A percentile compares a stretch with the other conserved stretches of the same genome.
phyloP scores from a whole-genome alignment of 2,888 invertebrate species.

The Apodemia zela region DNA sequence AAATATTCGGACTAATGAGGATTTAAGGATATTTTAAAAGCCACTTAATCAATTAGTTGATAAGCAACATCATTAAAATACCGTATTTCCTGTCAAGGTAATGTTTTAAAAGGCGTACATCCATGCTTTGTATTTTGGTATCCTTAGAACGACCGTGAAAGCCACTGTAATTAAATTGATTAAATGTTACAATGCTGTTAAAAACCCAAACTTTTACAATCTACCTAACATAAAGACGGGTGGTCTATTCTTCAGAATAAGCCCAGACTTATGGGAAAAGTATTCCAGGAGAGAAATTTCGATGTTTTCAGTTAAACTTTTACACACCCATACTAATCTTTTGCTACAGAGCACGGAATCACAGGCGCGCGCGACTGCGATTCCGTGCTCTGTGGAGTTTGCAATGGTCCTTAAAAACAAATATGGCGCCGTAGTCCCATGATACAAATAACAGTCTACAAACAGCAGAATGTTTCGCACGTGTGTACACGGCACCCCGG shows the following conservation, averaged over 20 bases:
- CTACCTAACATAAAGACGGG: no score
- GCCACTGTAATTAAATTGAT: constrained; percentile 7
- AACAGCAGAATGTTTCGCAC: constrained; percentile 15
- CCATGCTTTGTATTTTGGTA: constrained; percentile 4
- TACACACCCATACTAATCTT: no score
- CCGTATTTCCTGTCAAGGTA: constrained; percentile 8
- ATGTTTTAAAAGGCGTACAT: constrained; percentile 1
- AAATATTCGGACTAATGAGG: not conserved
- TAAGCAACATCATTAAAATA: not conserved
- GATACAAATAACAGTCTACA: constrained; percentile 7
- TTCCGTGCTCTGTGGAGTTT: no score
- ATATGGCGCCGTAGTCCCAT: not conserved
- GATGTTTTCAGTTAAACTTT: no score
- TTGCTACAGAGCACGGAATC: no score
- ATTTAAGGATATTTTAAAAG: not conserved
- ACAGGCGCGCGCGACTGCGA: no score
- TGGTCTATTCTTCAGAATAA: no score
- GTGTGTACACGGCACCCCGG: constrained; percentile 18
- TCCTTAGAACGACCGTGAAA: constrained; percentile 4
- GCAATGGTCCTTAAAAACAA: constrained; percentile 3
- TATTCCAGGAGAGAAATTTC: no score
- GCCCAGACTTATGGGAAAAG: no score
- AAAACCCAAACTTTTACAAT: no score
- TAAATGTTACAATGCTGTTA: not conserved
- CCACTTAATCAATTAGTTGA: not conserved